Conservation (phyloP, 2,888 invertebrate species). For the Neoitamus cyanurus region DNA sequence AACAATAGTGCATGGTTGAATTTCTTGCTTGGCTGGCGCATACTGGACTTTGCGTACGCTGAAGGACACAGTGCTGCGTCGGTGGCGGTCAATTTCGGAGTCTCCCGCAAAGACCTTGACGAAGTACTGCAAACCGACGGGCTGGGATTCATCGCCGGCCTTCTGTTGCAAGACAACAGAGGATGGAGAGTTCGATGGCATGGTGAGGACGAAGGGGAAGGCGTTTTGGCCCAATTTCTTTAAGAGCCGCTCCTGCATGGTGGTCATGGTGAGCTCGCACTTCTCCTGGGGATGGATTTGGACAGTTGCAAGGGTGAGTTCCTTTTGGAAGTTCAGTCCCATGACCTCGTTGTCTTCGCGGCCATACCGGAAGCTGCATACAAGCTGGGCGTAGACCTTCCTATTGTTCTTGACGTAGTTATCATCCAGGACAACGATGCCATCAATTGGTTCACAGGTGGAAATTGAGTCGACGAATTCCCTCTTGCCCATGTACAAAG, state of each 20-base stretch:
- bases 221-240: slow-evolving; percentile 89
- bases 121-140: slow-evolving; percentile 94
- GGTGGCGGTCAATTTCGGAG: slow-evolving; percentile 65
- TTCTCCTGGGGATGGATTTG: slow-evolving; percentile 82
- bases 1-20: slow-evolving; percentile 94
- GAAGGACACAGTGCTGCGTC: slow-evolving; percentile 87
- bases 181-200: slow-evolving; percentile 89
- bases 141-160: slow-evolving; percentile 82
- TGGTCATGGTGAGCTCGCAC: slow-evolving; percentile 71
- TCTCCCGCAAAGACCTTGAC: slow-evolving; percentile 85
- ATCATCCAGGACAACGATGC: slow-evolving; percentile 86
- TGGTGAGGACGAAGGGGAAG: slow-evolving; percentile 84
- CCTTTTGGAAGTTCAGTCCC: slow-evolving; percentile 95
- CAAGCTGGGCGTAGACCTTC: slow-evolving; percentile 88
- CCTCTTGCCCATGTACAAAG: slow-evolving; percentile 85
- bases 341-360: slow-evolving; percentile 93
- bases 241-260: slow-evolving; percentile 82
- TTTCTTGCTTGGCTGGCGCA: slow-evolving; percentile 88
- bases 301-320: slow-evolving; percentile 86
- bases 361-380: slow-evolving; percentile 92
- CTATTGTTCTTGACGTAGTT: slow-evolving; percentile 84
- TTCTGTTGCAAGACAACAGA: slow-evolving; percentile 93
- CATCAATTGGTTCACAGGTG: slow-evolving; percentile 89
- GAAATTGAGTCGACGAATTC: slow-evolving; percentile 91
- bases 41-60: slow-evolving; percentile 93